phyloP scores from a whole-genome alignment of 2,797 vertebrate species.

The Oryzias sinensis region DNA sequence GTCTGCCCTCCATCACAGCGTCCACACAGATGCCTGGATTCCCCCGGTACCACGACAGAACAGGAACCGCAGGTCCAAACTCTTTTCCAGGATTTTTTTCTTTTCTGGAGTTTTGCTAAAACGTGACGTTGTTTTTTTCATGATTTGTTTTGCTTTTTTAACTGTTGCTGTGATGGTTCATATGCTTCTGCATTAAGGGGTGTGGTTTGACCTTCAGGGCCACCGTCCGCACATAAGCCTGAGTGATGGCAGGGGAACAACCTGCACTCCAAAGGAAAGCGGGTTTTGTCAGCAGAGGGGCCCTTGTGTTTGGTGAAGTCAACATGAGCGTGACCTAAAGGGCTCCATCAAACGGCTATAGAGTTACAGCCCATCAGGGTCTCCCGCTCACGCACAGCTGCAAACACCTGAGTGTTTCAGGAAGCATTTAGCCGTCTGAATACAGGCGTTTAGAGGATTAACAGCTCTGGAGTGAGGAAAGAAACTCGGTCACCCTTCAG shows the following conservation, averaged over 20 bases:
- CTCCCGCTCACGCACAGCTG: not conserved
- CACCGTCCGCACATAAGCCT: not conserved
- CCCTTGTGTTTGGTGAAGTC: conserved; percentile 43
- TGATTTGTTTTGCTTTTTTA: no score
- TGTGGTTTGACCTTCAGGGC: not conserved
- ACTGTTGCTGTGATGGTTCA: no score
- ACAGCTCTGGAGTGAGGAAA: conserved; percentile 22
- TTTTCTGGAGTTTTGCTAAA: no score
- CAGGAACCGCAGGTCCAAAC: no score
- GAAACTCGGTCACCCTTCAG: conserved; percentile 3
- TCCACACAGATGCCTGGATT: no score
- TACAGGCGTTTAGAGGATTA: conserved; percentile 26
- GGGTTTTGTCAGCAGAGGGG: conserved; percentile 36
- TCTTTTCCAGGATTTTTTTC: no score
- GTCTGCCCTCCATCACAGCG: no score
- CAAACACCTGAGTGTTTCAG: conserved; percentile 26
- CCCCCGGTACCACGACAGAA: no score
- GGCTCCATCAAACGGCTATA: conserved; percentile 26
- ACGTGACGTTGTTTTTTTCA: no score
- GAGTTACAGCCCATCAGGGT: conserved; percentile 35
- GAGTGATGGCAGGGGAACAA: not conserved
- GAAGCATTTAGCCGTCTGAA: conserved; percentile 16
- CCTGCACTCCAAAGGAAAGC: conserved; percentile 5
- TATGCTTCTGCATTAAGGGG: no score
- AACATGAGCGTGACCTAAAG: conserved; percentile 27